Percentiles rank a stretch among this genome's conserved stretches.
Evolutionary conservation across 2,113 vertebrate genomes (phyloP).

Genomic region (Seriola quinqueradiata): DNA sequence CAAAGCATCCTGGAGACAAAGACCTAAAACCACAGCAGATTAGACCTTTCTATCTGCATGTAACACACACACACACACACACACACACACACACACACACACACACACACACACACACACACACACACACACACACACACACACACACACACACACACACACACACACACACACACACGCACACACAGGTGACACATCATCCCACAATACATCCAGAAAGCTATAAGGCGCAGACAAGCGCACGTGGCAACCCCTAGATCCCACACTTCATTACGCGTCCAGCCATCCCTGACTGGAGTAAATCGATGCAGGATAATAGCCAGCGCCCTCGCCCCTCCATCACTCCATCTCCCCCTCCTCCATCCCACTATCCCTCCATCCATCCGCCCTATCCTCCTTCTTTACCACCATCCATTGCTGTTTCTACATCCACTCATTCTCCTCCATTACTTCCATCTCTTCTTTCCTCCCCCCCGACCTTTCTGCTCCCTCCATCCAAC

Average conservation of each 20-base stretch:
- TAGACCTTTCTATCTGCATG: slow-evolving; percentile 52
- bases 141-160: slow-evolving; percentile 46
- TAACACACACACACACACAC: slow-evolving; percentile 20
- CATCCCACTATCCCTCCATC: slow-evolving; percentile 17
- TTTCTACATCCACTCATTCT: slow-evolving; percentile 10
- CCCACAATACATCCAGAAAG: slow-evolving; percentile 63
- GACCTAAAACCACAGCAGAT: slow-evolving; percentile 39
- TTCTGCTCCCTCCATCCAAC: slow-evolving; percentile 1
- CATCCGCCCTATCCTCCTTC: slow-evolving; percentile 26
- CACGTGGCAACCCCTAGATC: slow-evolving; percentile 74
- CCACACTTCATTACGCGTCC: slow-evolving; percentile 80
- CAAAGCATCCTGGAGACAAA: slow-evolving; percentile 16
- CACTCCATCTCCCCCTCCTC: slow-evolving; percentile 41
- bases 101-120: slow-evolving; percentile 40
- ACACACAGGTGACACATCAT: slow-evolving; percentile 60
- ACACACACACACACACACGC: slow-evolving; percentile 31
- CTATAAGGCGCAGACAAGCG: slow-evolving; percentile 69
- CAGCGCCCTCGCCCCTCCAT: slow-evolving; percentile 60
- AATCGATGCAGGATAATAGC: slow-evolving; percentile 83
- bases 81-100: slow-evolving; percentile 37
- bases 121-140: slow-evolving; percentile 36
- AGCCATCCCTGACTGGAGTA: slow-evolving; percentile 80
- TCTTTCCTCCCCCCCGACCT: slow-evolving; percentile 11
- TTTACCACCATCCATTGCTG: slow-evolving; percentile 12
- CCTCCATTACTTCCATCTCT: neutral